phyloP scores from a whole-genome alignment of 37 sponge, comb jelly and placozoan genomes.

The Sycon ciliatum region DNA sequence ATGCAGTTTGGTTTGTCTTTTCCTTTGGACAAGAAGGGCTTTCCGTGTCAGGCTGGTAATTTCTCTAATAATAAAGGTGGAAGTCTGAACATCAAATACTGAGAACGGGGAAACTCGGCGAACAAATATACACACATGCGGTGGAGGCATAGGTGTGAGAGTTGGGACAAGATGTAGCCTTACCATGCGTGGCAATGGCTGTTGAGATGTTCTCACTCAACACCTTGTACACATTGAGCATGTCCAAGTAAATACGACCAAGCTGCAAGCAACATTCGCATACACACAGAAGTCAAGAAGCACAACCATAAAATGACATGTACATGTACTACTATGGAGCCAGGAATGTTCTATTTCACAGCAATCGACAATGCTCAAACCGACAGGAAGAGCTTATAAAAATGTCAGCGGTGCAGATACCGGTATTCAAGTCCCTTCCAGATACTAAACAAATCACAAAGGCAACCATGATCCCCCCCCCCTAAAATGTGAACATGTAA shows the following conservation, averaged over 20 bases:
- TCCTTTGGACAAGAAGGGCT: too few relatives aligned
- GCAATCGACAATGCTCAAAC: neutral
- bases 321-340: neutral
- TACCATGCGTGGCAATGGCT: constrained; percentile 62
- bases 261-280: constrained; percentile 48
- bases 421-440: too few relatives aligned
- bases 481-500: too few relatives aligned
- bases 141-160: neutral
- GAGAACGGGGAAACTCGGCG: neutral
- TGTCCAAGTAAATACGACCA: constrained; percentile 90
- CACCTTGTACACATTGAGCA: constrained; percentile 94
- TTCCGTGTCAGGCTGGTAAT: too few relatives aligned
- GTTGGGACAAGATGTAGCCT: neutral
- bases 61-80: too few relatives aligned
- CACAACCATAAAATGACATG: neutral
- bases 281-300: neutral
- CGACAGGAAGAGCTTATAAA: too few relatives aligned
- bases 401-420: too few relatives aligned
- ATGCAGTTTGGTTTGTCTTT: too few relatives aligned
- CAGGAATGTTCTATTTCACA: neutral
- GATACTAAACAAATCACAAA: neutral
- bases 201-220: constrained; percentile 84
- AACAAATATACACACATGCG: neutral
- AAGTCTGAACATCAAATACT: too few relatives aligned
- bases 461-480: too few relatives aligned